Base-by-base conservation (phyloP, 2,797 vertebrate species). In the Varecia variegata region DNA sequence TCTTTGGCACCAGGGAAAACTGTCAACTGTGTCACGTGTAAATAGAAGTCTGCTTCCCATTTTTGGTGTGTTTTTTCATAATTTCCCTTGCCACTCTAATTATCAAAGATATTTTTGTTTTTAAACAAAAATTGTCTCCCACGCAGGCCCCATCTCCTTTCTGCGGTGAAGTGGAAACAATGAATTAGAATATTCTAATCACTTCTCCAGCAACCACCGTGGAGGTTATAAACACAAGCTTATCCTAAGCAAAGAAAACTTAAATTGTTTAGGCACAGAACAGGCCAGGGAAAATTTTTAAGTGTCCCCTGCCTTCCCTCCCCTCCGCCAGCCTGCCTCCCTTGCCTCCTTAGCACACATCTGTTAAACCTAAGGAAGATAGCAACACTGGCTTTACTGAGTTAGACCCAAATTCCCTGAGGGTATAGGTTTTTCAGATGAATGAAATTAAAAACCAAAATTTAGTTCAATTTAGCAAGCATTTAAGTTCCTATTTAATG, bases 71-170 rank as follows among this genome's bases (percentile, higher is more conserved):
- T 68, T 92, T 97, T 67, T 45, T 90, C 90, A 67, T 52, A 43
- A 1, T 97, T 97, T 92, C 94, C 90, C 96, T 38, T 21, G 74
- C 87, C 95, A 84, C 96, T 97, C 95, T 97, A 97, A 97, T 98
- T 97, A 97, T 97, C 97, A 97, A 96, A 97, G 97, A 97, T 96
- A 94, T 92, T 96, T 90, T 87, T 96, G 97, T 98, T 98, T 96
- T 98, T 97, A 98, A 98, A 98, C 97, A 98, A 98, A 97, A 98
- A 97, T 95, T 83, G 95, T 97, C 93, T 98, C 77, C 97, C 95
- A 96, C 92, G 0, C 23, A 83, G 68, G 73, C 88, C 77, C 32
- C 94, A 90, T 97, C 98, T 97, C 95, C 96, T 97, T 96, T 94
- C 90, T 95, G 96, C 90, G 7, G 96, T 90, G 93, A 96, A 98